phyloP scores from a whole-genome alignment of 2,888 invertebrate species.

The Tiliacea citrago region DNA sequence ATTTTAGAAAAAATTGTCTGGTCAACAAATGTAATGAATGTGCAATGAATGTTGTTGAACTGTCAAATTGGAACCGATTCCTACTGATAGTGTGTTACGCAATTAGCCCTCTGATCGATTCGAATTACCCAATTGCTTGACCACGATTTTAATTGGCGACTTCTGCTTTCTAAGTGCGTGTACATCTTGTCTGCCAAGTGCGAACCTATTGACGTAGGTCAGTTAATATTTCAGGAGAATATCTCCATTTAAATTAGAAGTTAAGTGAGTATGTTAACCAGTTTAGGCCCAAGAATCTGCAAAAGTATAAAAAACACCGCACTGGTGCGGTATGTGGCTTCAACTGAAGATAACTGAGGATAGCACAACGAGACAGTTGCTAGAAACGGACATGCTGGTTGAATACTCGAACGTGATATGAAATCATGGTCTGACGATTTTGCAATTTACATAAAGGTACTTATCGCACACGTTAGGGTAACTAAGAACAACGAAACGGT shows the following conservation, averaged over 20 bases:
- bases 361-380: not conserved
- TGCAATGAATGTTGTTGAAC: no score
- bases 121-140: not conserved
- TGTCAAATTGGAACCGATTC: no score
- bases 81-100: no score
- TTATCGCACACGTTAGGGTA: conserved; percentile 39
- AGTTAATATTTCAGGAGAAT: conserved; percentile 1
- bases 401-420: conserved; percentile 27
- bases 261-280: not conserved
- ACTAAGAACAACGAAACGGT: conserved; percentile 30
- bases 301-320: no score
- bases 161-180: not conserved
- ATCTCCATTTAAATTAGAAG: conserved; percentile 13
- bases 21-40: no score
- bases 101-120: no score
- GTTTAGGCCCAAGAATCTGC: no score
- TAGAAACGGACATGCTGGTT: conserved; percentile 21
- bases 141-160: not conserved
- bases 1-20: no score
- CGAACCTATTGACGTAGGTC: conserved; percentile 26
- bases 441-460: conserved; percentile 33
- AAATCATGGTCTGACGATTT: conserved; percentile 47
- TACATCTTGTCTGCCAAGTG: not conserved
- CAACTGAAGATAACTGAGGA: conserved; percentile 27
- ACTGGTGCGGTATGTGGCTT: no score